Percentiles rank a stretch among this genome's conserved stretches.
Evolutionary conservation across 1,140 invertebrate genomes (phyloP).

Genomic region (Babylonia areolata): DNA sequence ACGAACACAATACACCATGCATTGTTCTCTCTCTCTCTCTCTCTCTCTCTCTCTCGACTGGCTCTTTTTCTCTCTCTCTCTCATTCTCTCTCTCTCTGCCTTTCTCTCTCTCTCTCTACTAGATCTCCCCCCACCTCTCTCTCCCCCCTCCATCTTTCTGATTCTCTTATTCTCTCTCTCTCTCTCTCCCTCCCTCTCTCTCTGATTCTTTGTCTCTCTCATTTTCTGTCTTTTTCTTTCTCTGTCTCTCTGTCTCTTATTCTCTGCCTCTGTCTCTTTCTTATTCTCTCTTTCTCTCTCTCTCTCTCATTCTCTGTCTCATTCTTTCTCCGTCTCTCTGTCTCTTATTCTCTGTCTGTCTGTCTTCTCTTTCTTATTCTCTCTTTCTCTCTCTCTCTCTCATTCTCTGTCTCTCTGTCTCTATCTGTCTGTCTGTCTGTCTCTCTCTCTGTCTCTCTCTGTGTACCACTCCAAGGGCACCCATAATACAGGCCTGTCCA

Average conservation of each 20-base stretch:
- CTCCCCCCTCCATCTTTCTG: neutral
- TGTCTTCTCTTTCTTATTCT: neutral
- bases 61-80: neutral
- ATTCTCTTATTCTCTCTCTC: constrained; percentile 11
- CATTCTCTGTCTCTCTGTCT: neutral
- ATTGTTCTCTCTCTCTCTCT: no score
- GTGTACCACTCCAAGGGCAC: no score
- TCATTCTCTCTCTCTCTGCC: constrained; percentile 3
- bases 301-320: neutral
- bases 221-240: neutral
- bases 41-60: neutral
- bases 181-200: neutral
- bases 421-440: neutral
- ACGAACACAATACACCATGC: no score
- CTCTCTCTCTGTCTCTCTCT: constrained; percentile 18
- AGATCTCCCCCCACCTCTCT: neutral
- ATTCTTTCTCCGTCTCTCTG: neutral
- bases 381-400: neutral
- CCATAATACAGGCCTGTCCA: no score
- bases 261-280: neutral
- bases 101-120: neutral
- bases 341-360: neutral
- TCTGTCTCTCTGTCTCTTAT: neutral
- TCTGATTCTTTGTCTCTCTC: neutral
- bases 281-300: neutral